A percentile compares a stretch with the other conserved stretches of the same genome.
Evolutionary conservation across 2,113 vertebrate species (phyloP).

Genomic region (Eubucco bourcierii): DNA sequence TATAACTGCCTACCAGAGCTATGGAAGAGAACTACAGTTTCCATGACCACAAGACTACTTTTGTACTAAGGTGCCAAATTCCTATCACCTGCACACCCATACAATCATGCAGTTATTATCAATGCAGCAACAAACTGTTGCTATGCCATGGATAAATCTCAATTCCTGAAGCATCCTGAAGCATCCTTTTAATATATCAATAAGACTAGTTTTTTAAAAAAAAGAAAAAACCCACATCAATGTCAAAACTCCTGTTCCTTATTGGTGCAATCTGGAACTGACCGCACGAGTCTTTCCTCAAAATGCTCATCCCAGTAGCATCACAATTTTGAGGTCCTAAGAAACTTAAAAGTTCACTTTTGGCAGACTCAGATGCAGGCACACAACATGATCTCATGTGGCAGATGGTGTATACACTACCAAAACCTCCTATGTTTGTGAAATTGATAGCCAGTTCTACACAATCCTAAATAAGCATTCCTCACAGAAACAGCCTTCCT

Average conservation of each 20-base stretch:
- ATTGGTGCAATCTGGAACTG: background rate
- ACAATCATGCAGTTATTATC: background rate
- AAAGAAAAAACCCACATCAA: background rate
- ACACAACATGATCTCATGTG: background rate
- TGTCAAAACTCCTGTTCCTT: background rate
- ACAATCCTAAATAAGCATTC: background rate
- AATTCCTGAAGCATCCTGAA: background rate
- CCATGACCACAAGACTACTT: background rate
- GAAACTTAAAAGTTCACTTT: background rate
- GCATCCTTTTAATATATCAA: background rate
- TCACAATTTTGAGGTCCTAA: background rate
- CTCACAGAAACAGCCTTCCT: background rate
- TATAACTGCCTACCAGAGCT: conserved; percentile 35
- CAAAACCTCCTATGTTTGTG: background rate
- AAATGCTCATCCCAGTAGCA: background rate
- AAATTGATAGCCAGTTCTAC: background rate
- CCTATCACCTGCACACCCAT: background rate
- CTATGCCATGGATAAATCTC: background rate
- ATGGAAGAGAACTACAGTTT: background rate
- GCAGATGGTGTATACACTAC: background rate
- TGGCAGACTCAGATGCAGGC: background rate
- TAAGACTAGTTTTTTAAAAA: background rate
- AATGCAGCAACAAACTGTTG: background rate
- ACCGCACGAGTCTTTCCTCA: background rate
- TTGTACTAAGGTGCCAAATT: background rate